These are phyloP conservation scores for Eurytoma californica DNA, from an alignment of 2,888 invertebrate genomes.

Conservation along the genomic window DNA sequence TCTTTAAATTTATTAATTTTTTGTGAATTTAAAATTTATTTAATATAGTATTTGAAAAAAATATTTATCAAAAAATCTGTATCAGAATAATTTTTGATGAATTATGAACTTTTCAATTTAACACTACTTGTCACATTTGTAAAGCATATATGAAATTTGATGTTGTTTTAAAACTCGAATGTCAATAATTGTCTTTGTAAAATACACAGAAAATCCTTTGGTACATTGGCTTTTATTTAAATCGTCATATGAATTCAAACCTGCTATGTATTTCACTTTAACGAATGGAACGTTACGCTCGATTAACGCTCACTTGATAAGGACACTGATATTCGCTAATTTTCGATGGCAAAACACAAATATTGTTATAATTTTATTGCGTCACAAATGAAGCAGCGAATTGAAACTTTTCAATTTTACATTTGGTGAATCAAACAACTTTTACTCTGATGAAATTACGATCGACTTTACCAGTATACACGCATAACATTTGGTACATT, in stretches of 20 bases:
- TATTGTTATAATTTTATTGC: no score
- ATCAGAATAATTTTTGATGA: no score
- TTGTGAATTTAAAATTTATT: no score
- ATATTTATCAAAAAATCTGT: no score
- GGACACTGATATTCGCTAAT: not conserved
- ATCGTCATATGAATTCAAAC: not conserved
- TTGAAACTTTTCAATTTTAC: no score
- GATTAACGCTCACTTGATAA: not conserved
- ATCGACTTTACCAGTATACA: no score
- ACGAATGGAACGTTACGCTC: slow-evolving; percentile 24
- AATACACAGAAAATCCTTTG: slow-evolving; percentile 36
- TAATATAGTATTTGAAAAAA: no score
- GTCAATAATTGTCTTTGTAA: slow-evolving; percentile 43
- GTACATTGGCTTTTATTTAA: slow-evolving; percentile 30
- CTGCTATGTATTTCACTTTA: slow-evolving; percentile 14
- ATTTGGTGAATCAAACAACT: no score
- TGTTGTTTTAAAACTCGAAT: slow-evolving; percentile 27
- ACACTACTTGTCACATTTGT: not conserved
- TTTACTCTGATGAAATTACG: no score
- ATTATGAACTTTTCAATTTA: no score
- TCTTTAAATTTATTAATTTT: not conserved
- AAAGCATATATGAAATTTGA: slow-evolving; percentile 15
- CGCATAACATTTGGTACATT: no score
- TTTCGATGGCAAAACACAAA: not conserved
- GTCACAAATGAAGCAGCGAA: no score